phyloP scores from a whole-genome alignment of 2,797 vertebrate genomes.

The Hozukius guyotensis region DNA sequence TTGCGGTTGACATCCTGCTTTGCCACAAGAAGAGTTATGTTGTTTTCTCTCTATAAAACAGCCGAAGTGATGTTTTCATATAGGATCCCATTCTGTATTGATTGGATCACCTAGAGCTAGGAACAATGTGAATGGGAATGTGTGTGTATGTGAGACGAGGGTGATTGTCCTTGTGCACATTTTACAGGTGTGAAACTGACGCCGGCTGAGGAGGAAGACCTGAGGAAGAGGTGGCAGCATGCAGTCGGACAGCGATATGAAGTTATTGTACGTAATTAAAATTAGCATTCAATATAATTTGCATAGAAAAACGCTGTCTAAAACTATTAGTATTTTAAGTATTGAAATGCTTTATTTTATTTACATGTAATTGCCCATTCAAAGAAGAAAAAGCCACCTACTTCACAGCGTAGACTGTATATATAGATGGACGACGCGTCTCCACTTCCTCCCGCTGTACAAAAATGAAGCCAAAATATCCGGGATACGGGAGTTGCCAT shows the following conservation, averaged over 20 bases:
- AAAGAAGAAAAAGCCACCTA: not conserved
- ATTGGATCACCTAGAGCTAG: constrained; percentile 19
- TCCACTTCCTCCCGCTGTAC: too few species aligned
- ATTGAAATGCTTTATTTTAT: not conserved
- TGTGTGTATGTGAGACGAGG: not conserved
- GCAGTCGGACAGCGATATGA: constrained; percentile 88
- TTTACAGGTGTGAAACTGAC: constrained; percentile 71
- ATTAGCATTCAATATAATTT: not conserved
- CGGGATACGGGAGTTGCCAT: too few species aligned
- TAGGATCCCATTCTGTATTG: constrained; percentile 27
- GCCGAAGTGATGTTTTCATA: constrained; percentile 26
- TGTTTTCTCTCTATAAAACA: constrained; percentile 19
- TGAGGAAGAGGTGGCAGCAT: constrained; percentile 88
- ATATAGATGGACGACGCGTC: too few species aligned
- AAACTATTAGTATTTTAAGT: not conserved
- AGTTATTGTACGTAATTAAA: constrained; percentile 85
- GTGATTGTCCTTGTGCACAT: constrained; percentile 20
- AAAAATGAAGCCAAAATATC: too few species aligned
- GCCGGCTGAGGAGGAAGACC: constrained; percentile 74
- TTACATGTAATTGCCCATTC: not conserved
- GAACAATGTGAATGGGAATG: not conserved
- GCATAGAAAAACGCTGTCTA: not conserved
- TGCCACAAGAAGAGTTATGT: constrained; percentile 40
- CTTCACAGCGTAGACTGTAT: not conserved
- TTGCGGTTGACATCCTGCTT: constrained; percentile 31